phyloP scores from a whole-genome alignment of 1,140 invertebrate genomes.

The Bilobella aurantiaca region DNA sequence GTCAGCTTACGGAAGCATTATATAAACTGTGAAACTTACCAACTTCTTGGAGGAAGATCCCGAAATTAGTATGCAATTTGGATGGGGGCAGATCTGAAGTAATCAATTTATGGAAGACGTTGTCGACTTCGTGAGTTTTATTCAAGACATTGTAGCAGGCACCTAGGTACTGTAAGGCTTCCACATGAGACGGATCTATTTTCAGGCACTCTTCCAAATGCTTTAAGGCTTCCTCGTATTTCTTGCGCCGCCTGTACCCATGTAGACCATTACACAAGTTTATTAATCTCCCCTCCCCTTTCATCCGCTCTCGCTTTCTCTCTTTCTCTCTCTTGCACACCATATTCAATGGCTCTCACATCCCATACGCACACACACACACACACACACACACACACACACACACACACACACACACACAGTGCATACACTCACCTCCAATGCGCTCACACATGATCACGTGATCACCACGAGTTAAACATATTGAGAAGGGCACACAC shows the following conservation, averaged over 20 bases:
- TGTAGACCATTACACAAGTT: neutral
- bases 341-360: too few species aligned
- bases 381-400: too few species aligned
- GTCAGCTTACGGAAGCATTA: too few species aligned
- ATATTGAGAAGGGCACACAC: too few species aligned
- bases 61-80: constrained; percentile 12
- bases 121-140: constrained; percentile 12
- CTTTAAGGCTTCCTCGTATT: neutral
- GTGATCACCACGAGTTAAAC: too few species aligned
- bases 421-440: too few species aligned
- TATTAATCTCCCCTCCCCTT: neutral
- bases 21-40: too few species aligned
- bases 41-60: constrained; percentile 10
- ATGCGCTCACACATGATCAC: too few species aligned
- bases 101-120: constrained; percentile 8
- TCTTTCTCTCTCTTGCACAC: too few species aligned
- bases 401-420: too few species aligned
- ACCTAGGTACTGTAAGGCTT: neutral
- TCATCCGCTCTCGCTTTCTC: too few species aligned
- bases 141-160: constrained; percentile 13
- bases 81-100: constrained; percentile 8
- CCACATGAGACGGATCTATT: neutral
- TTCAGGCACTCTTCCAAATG: neutral
- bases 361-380: too few species aligned
- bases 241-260: neutral